Evolutionary conservation across 2,797 vertebrate species (phyloP).

Genomic region (Alcedo quadribrachys): DNA sequence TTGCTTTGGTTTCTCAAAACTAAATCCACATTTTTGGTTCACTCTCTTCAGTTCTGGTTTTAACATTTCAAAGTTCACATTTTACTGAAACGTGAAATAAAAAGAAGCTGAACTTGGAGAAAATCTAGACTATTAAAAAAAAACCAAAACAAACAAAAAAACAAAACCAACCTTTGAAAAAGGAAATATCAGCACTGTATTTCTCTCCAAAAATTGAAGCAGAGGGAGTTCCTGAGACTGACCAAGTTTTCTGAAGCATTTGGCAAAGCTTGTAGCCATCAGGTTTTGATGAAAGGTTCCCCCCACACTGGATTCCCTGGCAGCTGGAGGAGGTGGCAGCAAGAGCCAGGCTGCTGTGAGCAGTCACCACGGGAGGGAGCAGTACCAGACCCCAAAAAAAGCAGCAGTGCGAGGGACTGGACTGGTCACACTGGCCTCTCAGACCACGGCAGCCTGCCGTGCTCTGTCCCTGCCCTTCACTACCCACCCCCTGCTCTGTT

Average conservation of each 20-base stretch:
- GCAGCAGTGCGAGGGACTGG: neutral
- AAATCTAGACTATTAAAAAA: neutral
- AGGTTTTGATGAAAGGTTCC: neutral
- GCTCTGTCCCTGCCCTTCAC: neutral
- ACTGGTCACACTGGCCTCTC: neutral
- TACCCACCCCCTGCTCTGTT: neutral
- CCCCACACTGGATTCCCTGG: neutral
- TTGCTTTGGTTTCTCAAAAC: neutral
- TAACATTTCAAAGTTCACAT: neutral
- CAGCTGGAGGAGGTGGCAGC: neutral
- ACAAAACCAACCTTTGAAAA: neutral
- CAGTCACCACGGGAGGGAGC: conserved; percentile 32
- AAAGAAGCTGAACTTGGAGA: neutral
- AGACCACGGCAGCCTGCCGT: no score
- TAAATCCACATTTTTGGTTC: neutral
- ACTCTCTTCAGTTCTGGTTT: neutral
- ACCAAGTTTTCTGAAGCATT: neutral
- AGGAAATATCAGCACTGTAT: neutral
- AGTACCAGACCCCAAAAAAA: neutral
- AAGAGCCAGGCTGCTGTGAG: neutral
- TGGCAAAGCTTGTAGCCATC: neutral
- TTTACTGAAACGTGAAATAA: neutral
- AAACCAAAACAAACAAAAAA: no score
- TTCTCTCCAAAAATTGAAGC: neutral
- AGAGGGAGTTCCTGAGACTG: neutral